These are phyloP conservation scores for Daubentonia madagascariensis DNA, from an alignment of 2,113 vertebrate species.

Conservation along the genomic window DNA sequence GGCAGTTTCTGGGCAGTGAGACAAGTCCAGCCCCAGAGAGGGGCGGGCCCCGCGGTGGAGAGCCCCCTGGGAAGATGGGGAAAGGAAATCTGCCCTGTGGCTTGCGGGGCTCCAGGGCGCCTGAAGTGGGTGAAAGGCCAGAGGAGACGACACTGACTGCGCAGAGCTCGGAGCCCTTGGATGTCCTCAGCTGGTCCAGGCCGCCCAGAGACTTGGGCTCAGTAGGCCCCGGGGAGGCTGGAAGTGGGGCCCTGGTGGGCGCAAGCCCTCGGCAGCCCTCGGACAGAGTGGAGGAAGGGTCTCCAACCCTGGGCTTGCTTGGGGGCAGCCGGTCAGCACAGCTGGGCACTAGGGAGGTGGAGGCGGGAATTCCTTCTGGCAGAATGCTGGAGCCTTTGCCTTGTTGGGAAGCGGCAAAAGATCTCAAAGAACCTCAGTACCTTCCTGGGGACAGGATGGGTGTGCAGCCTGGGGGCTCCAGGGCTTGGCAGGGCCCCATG, in stretches of 20 bases:
- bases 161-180: not conserved
- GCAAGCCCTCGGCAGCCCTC: accelerated
- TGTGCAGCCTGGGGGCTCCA: not conserved
- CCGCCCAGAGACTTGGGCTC: not conserved
- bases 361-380: not conserved
- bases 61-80: not conserved
- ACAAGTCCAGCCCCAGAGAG: not conserved
- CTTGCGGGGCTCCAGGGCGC: accelerated
- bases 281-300: not conserved
- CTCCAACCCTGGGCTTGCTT: not conserved
- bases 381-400: slow-evolving; percentile 11
- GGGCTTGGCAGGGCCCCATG: not conserved
- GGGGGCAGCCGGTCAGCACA: not conserved
- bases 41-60: accelerated
- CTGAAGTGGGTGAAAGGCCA: not conserved
- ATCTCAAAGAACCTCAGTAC: not conserved
- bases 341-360: not conserved
- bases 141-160: not conserved
- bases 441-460: not conserved
- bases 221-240: not conserved
- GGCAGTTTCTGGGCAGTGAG: not conserved
- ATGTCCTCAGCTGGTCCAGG: not conserved
- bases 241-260: not conserved
- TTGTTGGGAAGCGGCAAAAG: not conserved
- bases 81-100: not conserved